Percentiles rank a stretch among this genome's conserved stretches.
Evolutionary conservation across 2,113 vertebrate species (phyloP).

Genomic region (Larimichthys polyactis): DNA sequence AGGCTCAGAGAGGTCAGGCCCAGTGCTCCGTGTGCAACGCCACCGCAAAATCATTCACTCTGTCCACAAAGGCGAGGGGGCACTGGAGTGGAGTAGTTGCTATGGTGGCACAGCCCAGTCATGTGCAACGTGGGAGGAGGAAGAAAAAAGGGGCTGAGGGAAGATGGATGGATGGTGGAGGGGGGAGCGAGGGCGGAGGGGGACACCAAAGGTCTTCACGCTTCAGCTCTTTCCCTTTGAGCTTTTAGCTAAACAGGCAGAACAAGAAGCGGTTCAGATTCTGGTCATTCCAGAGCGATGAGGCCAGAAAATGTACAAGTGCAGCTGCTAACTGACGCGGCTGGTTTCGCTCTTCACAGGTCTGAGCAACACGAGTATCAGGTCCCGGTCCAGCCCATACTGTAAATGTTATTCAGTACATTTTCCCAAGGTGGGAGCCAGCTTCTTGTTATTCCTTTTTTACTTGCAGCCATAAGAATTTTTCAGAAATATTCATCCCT

Average conservation of each 20-base stretch:
- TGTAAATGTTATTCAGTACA: too few relatives aligned
- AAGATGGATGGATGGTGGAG: conserved; percentile 60
- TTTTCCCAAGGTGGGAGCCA: too few relatives aligned
- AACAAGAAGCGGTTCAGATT: conserved; percentile 53
- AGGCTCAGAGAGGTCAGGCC: not conserved
- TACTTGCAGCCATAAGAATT: too few relatives aligned
- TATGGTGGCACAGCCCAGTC: conserved; percentile 43
- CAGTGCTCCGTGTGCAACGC: not conserved
- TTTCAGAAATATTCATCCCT: too few relatives aligned
- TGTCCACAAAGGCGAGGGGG: not conserved
- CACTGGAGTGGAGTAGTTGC: conserved; percentile 51
- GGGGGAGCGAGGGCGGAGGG: conserved; percentile 36
- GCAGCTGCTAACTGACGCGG: conserved; percentile 17
- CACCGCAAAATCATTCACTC: not conserved
- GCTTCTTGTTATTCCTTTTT: too few relatives aligned
- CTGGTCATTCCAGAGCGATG: conserved; percentile 52
- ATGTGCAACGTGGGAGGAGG: conserved; percentile 26
- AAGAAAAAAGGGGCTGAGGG: not conserved
- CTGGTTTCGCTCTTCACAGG: too few relatives aligned
- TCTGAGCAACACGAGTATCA: too few relatives aligned
- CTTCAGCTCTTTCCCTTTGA: conserved; percentile 63
- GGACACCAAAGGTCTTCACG: conserved; percentile 59
- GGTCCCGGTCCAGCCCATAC: not conserved
- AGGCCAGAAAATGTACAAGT: conserved; percentile 16
- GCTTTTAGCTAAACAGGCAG: conserved; percentile 45